Evolutionary conservation across 1,140 invertebrate species (phyloP).

Genomic region (Orius insidiosus): DNA sequence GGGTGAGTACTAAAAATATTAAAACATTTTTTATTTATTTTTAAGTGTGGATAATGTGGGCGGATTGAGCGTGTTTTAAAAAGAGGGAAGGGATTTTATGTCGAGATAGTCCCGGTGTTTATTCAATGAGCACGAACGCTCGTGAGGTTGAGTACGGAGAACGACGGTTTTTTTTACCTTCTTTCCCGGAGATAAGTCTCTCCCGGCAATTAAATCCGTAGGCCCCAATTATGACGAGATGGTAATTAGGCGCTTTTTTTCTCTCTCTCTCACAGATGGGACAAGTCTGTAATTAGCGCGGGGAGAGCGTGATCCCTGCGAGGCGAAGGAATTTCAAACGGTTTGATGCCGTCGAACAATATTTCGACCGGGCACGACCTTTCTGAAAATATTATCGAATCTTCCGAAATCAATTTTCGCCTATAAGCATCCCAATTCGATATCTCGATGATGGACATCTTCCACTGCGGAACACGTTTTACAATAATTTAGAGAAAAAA

Average conservation of each 20-base stretch:
- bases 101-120: slow-evolving; percentile 6
- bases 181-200: slow-evolving; percentile 1
- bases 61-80: not conserved
- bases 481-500: too few relatives aligned
- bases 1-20: slow-evolving; percentile 38
- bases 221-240: slow-evolving; percentile 12
- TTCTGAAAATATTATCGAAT: too few relatives aligned
- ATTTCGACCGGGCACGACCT: too few relatives aligned
- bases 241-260: slow-evolving; percentile 5
- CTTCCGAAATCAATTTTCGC: too few relatives aligned
- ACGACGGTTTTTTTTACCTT: not conserved
- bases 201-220: slow-evolving; percentile 9
- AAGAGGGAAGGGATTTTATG: not conserved
- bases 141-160: slow-evolving; percentile 1
- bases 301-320: slow-evolving; percentile 11
- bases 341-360: too few relatives aligned
- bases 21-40: not conserved
- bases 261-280: not conserved
- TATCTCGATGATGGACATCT: too few relatives aligned
- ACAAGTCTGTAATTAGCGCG: slow-evolving; percentile 11
- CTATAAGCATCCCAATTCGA: too few relatives aligned
- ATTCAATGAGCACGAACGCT: slow-evolving; percentile 11
- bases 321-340: not conserved
- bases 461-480: too few relatives aligned
- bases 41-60: not conserved